Percentiles rank a stretch among this genome's conserved stretches.
Evolutionary conservation across 2,113 vertebrate genomes (phyloP).

Genomic region (Rhegmatorhina hoffmannsi): DNA sequence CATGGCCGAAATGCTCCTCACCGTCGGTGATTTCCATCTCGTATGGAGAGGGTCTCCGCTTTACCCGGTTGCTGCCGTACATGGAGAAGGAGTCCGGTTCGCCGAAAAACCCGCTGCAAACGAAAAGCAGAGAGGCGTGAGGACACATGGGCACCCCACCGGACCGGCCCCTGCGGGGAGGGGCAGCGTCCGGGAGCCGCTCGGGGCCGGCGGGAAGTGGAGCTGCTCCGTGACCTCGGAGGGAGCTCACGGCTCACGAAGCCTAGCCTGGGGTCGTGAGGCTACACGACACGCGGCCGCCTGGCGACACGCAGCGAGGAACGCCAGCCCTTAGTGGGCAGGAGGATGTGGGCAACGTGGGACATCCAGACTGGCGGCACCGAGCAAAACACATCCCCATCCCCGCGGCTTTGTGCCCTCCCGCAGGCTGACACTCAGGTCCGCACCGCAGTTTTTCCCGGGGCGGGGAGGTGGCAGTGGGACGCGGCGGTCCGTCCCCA

Average conservation of each 20-base stretch:
- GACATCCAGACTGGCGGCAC: accelerated
- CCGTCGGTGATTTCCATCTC: constrained; percentile 95
- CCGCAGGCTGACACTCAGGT: neutral
- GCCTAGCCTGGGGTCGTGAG: neutral
- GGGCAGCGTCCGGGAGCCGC: neutral
- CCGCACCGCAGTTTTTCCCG: neutral
- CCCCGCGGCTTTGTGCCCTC: neutral
- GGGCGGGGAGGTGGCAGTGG: neutral
- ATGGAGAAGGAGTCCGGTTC: constrained; percentile 92
- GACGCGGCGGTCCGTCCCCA: neutral
- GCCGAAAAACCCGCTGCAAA: constrained; percentile 82
- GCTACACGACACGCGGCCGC: neutral
- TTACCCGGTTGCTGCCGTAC: constrained; percentile 87
- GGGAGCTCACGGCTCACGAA: neutral
- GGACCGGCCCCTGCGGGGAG: neutral
- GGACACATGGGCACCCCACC: neutral
- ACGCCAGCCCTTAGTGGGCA: neutral
- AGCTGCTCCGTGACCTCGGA: neutral
- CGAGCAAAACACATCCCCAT: neutral
- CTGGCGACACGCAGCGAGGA: neutral
- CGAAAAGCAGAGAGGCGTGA: constrained; percentile 12
- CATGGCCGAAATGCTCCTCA: constrained; percentile 59
- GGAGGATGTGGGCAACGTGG: neutral
- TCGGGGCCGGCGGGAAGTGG: neutral
- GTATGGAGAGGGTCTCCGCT: constrained; percentile 89